Evolutionary conservation across 2,888 invertebrate species (phyloP), one percentile per base, ranked within the genome.

Genomic region (Sialis fuliginosa): DNA sequence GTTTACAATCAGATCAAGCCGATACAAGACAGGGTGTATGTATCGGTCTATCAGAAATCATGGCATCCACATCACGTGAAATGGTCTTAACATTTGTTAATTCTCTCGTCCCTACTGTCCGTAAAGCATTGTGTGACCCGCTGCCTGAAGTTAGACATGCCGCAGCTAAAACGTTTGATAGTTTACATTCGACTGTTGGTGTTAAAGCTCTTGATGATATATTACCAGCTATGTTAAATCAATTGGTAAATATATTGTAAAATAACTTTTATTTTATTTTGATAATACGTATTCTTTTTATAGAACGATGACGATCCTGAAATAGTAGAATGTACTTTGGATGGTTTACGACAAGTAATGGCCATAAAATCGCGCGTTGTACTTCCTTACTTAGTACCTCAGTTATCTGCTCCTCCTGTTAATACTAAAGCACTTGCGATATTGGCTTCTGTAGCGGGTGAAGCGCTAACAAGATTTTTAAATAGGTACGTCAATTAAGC

Each of bases 21-120:
- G 96, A 97, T 68, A 93, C 97, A 69, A 73, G 98, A 10, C 95
- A 97, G 67, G 98, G 98, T 53, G 97, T 98, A 6, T 97, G 98
- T 65, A 93, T 97, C 61, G 98, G 95, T 1, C 74, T 98, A 33
- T 89, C 92, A 1, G 97, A 98, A 73, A 98, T 98, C 58, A 93
- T 98, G 82, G 82, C 84, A 5, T 93, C 95, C 44, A 97, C 96
- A 5, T 92, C 90, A 48, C 80, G 81, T 56, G 97, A 97, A 59
- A 90, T 91, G 79, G 91, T 93, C 43, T 69, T 92, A 40, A 84
- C 88, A 51, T 91, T 88, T 65, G 85, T 88, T 2, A 84, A 87
- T 62, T 87, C 84, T 53, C 66, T 92, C 47, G 83, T 90, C 6
- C 95, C 96, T 4, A 96, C 95, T 0, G 92, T 98, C n/a, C 78